Evolutionary conservation across 1,140 invertebrate genomes (phyloP), one percentile per base, ranked within the genome.

Genomic region (Drosophila tropicalis): DNA sequence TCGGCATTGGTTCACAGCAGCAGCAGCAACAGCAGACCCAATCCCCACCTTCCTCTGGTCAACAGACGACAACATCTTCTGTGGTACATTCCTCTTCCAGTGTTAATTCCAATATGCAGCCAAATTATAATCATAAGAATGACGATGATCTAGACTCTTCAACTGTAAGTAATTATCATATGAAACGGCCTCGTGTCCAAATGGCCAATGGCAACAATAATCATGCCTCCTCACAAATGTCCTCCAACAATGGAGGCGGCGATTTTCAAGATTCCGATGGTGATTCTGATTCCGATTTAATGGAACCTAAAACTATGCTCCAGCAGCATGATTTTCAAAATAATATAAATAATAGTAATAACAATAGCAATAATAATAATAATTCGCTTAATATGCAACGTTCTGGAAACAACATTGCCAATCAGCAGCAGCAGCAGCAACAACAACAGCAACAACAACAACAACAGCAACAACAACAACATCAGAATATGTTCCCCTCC

Each of bases 241-340:
- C 66, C n/a, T 58, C 51, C 34, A 89, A 84, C 67, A 77, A 70
- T 9, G 67, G 62, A 4, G 54, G 41, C 12, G 54, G 41, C 13
- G 73, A 90, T 19, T 91, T 82, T 57, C 76, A 85, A 25, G 90
- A 91, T 32, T 85, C 82, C 15, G 90, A 91, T 54, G 90, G 91
- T 17, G 90, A 91, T 51, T 91, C 90, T 2, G 90, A 91, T 54
- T 71, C 68, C 29, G 78, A 79, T 58, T 19, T 91, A 32, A 60
- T 91, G 69, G 74, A 78, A 56, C 77, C 84, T 10, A 74, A 89
- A 55, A 67, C 60, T 1, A 67, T 90, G 64, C 17, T 89, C 62
- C 77, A 73, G 36, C 76, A 89, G 6, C 81, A 89, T 9, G 89
- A 81, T 67, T 77, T 84, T 62, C 89, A 84, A 36, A 72, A 51